Conservation (phyloP, 1,140 invertebrate species). For the Drosophila ironensis region DNA sequence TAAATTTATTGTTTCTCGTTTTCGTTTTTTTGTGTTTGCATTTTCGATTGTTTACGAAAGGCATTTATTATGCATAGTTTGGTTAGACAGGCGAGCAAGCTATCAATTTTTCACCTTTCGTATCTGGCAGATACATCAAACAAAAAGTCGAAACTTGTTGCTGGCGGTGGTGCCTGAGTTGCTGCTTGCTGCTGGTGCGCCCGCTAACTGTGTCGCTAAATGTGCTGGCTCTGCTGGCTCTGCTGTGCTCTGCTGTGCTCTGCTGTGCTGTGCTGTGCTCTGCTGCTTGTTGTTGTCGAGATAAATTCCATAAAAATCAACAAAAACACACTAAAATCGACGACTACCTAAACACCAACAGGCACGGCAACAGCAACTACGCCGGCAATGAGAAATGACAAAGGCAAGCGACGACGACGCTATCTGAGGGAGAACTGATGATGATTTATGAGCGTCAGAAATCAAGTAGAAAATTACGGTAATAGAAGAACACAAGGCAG, state of each 20-base stretch:
- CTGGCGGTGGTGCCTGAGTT: conserved; percentile 3
- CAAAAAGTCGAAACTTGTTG: conserved; percentile 51
- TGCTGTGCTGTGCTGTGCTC: neutral
- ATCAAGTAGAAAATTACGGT: conserved; percentile 80
- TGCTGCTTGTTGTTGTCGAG: conserved; percentile 32
- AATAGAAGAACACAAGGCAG: conserved; percentile 68
- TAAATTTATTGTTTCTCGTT: conserved; percentile 56
- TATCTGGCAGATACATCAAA: conserved; percentile 76
- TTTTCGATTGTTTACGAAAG: conserved; percentile 66
- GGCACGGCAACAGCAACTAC: conserved; percentile 21
- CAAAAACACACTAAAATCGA: conserved; percentile 46
- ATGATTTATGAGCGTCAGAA: conserved; percentile 81
- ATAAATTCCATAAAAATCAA: conserved; percentile 69
- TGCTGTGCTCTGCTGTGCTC: neutral
- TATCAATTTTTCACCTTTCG: conserved; percentile 72
- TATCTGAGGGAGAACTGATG: conserved; percentile 74
- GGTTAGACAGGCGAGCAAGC: conserved; percentile 64
- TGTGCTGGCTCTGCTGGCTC: conserved; percentile 42
- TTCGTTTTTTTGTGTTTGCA: conserved; percentile 37
- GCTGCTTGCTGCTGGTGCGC: conserved; percentile 29
- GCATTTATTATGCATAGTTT: conserved; percentile 78
- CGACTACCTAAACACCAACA: conserved; percentile 58
- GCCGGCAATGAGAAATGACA: conserved; percentile 42
- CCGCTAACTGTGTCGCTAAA: conserved; percentile 74
- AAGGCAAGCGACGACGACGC: conserved; percentile 42